A percentile compares a stretch with the other conserved stretches of the same genome.
Evolutionary conservation across 1,140 invertebrate genomes (phyloP).

Genomic region (Notospermus geniculatus): DNA sequence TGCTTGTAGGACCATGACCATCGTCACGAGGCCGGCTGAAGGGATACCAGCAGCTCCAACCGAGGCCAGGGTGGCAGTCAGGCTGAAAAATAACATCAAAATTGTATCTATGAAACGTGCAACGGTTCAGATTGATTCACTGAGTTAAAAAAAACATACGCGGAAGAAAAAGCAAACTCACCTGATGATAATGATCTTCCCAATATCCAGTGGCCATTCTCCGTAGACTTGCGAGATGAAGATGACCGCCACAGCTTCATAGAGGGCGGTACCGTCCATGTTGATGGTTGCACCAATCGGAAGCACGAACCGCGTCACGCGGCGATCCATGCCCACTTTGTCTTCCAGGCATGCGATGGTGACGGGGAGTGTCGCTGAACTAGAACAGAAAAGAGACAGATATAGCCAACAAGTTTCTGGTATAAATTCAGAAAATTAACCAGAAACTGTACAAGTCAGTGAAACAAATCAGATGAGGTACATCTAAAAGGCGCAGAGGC

Average conservation of each 20-base stretch:
- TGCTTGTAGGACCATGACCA: too few relatives aligned
- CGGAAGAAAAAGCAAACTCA: constrained; percentile 46
- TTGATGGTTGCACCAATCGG: constrained; percentile 81
- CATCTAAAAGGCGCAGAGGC: too few relatives aligned
- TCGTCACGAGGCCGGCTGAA: too few relatives aligned
- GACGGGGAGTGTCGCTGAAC: constrained; percentile 51
- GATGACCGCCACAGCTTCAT: constrained; percentile 88
- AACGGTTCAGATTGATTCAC: too few relatives aligned
- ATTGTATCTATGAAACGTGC: too few relatives aligned
- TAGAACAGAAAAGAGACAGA: constrained; percentile 51
- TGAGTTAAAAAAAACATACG: background rate
- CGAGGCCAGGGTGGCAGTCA: too few relatives aligned
- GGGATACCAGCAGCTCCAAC: too few relatives aligned
- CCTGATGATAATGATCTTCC: constrained; percentile 85
- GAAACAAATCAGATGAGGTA: too few relatives aligned
- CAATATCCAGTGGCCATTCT: constrained; percentile 71
- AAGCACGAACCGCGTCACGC: constrained; percentile 56
- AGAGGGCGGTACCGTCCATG: constrained; percentile 88
- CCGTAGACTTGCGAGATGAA: constrained; percentile 88
- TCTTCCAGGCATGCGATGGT: constrained; percentile 87
- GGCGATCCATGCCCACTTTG: constrained; percentile 81
- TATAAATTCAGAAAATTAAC: too few relatives aligned
- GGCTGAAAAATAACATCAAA: too few relatives aligned
- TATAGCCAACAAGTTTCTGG: too few relatives aligned
- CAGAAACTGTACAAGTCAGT: too few relatives aligned